These are phyloP conservation scores for Hyphantria cunea DNA, from an alignment of 1,140 invertebrate species.

Conservation along the genomic window DNA sequence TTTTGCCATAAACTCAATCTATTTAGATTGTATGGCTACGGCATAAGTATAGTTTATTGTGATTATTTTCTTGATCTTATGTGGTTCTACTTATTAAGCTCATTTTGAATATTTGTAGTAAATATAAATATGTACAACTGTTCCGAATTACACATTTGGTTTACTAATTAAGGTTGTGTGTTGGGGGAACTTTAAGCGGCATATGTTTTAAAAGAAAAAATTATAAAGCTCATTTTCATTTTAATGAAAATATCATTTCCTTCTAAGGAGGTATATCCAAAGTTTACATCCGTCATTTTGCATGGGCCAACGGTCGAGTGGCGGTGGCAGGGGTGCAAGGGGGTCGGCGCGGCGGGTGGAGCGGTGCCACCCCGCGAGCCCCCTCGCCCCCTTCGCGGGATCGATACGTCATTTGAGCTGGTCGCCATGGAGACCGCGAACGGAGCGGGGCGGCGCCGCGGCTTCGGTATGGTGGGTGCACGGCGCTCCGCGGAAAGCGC, in stretches of 20 bases:
- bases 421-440: slow-evolving; percentile 80
- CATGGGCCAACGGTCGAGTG: slow-evolving; percentile 79
- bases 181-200: slow-evolving; percentile 10
- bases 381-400: slow-evolving; percentile 71
- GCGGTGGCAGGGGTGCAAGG: slow-evolving; percentile 65
- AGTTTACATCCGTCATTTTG: slow-evolving; percentile 82
- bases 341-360: slow-evolving; percentile 66
- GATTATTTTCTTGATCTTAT: no score
- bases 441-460: slow-evolving; percentile 74
- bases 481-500: slow-evolving; percentile 60
- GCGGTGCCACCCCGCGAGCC: slow-evolving; percentile 70
- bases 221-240: slow-evolving; percentile 76
- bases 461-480: slow-evolving; percentile 68
- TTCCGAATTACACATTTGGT: background rate
- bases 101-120: no score
- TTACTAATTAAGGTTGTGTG: slow-evolving; percentile 16
- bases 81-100: no score
- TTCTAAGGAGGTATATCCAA: slow-evolving; percentile 80
- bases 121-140: background rate
- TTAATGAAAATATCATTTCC: slow-evolving; percentile 81
- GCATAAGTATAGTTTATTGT: no score
- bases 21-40: no score
- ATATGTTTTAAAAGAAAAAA: slow-evolving; percentile 51
- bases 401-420: slow-evolving; percentile 81
- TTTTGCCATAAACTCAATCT: no score